Evolutionary conservation across 2,797 vertebrate genomes (phyloP).

Genomic region (Sphenodon punctatus): DNA sequence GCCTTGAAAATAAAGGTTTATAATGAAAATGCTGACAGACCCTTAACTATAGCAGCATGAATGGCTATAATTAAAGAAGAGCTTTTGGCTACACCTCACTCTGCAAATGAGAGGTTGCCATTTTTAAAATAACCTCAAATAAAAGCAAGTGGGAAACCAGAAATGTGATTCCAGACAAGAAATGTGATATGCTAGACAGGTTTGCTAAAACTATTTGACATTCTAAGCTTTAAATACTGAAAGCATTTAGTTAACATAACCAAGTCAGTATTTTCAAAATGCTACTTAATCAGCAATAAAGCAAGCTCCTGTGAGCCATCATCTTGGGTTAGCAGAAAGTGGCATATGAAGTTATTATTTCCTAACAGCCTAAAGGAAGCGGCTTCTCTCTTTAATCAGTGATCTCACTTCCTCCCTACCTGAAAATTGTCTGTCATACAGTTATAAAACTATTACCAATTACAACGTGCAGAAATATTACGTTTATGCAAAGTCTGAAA

Average conservation of each 20-base stretch:
- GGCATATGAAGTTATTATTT: constrained; percentile 75
- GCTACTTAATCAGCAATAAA: constrained; percentile 76
- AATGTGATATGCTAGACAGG: constrained; percentile 60
- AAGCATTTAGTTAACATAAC: constrained; percentile 71
- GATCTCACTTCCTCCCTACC: constrained; percentile 69
- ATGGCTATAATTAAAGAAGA: constrained; percentile 75
- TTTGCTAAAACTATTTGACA: constrained; percentile 67
- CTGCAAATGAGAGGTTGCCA: constrained; percentile 65
- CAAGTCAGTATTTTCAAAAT: constrained; percentile 75
- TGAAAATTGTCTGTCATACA: constrained; percentile 67
- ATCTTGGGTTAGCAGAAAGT: constrained; percentile 70
- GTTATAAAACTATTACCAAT: constrained; percentile 65
- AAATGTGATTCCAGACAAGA: constrained; percentile 60
- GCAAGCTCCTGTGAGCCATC: constrained; percentile 74
- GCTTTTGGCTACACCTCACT: constrained; percentile 74
- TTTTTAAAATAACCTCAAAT: constrained; percentile 68
- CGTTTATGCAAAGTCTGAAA: constrained; percentile 58
- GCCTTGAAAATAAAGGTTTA: constrained; percentile 71
- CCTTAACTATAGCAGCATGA: constrained; percentile 69
- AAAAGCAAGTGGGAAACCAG: constrained; percentile 61
- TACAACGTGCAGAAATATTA: constrained; percentile 42
- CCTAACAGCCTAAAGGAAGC: constrained; percentile 74
- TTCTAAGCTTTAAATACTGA: constrained; percentile 71
- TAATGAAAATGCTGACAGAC: constrained; percentile 75
- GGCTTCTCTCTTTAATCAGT: constrained; percentile 71